Percentiles rank a stretch among this genome's conserved stretches.
Conservation (phyloP, 2,888 invertebrate genomes). For the Tenthredo distinguenda region DNA sequence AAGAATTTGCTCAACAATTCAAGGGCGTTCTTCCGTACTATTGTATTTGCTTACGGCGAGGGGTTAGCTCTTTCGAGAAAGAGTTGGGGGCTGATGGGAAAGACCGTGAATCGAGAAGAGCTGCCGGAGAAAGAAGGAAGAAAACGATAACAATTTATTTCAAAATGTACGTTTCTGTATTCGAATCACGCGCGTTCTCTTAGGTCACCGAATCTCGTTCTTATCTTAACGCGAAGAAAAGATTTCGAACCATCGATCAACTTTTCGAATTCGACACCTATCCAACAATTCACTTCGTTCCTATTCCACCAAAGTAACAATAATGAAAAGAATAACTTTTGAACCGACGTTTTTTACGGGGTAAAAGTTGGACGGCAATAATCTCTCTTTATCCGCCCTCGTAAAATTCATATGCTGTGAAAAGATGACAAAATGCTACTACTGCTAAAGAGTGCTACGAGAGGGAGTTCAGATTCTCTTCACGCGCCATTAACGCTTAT, state of each 20-base stretch:
- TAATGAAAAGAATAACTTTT: neutral
- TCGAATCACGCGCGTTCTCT: neutral
- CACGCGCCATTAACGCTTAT: slow-evolving; percentile 51
- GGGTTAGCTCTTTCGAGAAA: slow-evolving; percentile 19
- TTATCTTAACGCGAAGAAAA: neutral
- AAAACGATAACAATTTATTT: slow-evolving; percentile 29
- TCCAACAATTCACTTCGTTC: neutral
- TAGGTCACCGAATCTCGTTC: neutral
- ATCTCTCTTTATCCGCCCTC: slow-evolving; percentile 10
- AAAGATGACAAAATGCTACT: slow-evolving; percentile 48
- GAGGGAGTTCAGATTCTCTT: slow-evolving; percentile 30
- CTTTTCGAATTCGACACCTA: neutral
- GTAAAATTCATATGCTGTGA: slow-evolving; percentile 53
- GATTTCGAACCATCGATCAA: slow-evolving; percentile 14
- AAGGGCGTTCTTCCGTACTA: slow-evolving; percentile 44
- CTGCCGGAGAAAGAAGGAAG: neutral
- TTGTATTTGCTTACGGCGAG: slow-evolving; percentile 23
- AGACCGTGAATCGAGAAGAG: neutral
- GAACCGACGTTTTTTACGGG: neutral
- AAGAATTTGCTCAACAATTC: slow-evolving; percentile 42
- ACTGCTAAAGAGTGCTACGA: neutral
- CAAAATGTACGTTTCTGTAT: neutral
- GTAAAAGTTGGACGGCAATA: neutral
- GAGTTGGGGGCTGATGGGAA: slow-evolving; percentile 7
- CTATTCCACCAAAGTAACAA: neutral